Conservation (phyloP, 2,113 vertebrate genomes). For the Solenodon paradoxus region DNA sequence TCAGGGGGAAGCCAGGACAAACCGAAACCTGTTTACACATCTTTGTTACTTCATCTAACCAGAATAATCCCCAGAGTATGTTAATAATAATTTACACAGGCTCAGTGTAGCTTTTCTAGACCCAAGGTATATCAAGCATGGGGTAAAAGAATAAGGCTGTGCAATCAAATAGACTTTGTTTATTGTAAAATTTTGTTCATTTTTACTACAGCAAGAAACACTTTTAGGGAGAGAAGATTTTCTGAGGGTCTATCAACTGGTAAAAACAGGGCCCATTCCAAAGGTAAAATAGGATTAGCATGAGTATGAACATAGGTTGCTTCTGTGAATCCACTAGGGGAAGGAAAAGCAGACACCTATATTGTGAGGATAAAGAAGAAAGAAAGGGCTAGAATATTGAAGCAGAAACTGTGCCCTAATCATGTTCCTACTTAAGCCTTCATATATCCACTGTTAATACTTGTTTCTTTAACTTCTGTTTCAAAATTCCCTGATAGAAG, state of each 20-base stretch:
- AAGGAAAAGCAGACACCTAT: background rate
- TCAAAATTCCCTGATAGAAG: conserved; percentile 67
- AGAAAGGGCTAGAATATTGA: background rate
- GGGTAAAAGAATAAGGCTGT: background rate
- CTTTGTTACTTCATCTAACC: too few species aligned
- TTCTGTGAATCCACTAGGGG: background rate
- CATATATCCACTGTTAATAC: background rate
- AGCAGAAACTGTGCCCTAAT: background rate
- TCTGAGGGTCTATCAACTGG: background rate
- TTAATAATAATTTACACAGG: too few species aligned
- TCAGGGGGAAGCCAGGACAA: background rate
- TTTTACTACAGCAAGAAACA: background rate
- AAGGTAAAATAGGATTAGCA: background rate
- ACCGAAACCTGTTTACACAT: background rate
- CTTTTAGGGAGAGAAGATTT: background rate
- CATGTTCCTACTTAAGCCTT: background rate
- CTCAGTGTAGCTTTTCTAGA: background rate
- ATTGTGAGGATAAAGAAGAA: background rate
- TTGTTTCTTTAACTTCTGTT: conserved; percentile 53
- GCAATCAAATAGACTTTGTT: background rate
- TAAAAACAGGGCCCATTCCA: background rate
- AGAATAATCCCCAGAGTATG: too few species aligned
- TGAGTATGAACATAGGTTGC: background rate
- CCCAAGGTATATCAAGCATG: too few species aligned
- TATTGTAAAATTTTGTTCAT: background rate